Conservation (phyloP, 2,888 invertebrate genomes). For the Diarsia dahlii region DNA sequence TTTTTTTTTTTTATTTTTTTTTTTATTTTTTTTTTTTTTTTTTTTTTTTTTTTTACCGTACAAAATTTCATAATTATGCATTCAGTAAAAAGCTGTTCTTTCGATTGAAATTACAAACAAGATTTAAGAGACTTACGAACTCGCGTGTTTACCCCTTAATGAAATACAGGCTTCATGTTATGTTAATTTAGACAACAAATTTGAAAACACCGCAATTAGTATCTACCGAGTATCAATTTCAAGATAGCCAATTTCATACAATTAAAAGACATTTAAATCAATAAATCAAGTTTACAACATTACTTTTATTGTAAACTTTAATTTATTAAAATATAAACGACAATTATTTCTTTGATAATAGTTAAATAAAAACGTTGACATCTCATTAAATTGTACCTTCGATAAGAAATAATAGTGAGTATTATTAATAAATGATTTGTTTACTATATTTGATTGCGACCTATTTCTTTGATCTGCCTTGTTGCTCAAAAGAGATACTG, state of each 20-base stretch:
- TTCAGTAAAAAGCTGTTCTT: no score
- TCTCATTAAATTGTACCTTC: not conserved
- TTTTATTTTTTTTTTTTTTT: no score
- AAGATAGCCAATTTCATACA: constrained; percentile 8
- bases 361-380: constrained; percentile 28
- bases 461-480: not conserved
- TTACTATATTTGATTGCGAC: not conserved
- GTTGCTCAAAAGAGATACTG: no score
- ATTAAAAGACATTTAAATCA: constrained; percentile 14
- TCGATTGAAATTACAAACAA: no score
- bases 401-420: constrained; percentile 12
- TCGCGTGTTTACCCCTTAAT: not conserved
- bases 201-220: constrained; percentile 9
- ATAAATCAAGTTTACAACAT: constrained; percentile 26
- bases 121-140: not conserved
- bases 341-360: constrained; percentile 19
- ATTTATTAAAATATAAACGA: constrained; percentile 45
- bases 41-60: no score
- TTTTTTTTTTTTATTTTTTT: no score
- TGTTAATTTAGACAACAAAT: constrained; percentile 7
- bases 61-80: no score
- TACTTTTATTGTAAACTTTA: constrained; percentile 8
- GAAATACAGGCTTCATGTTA: not conserved
- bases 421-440: not conserved
- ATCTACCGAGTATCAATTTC: constrained; percentile 17